Evolutionary conservation across 2,797 vertebrate genomes (phyloP).

Genomic region (Pempheris klunzingeri): DNA sequence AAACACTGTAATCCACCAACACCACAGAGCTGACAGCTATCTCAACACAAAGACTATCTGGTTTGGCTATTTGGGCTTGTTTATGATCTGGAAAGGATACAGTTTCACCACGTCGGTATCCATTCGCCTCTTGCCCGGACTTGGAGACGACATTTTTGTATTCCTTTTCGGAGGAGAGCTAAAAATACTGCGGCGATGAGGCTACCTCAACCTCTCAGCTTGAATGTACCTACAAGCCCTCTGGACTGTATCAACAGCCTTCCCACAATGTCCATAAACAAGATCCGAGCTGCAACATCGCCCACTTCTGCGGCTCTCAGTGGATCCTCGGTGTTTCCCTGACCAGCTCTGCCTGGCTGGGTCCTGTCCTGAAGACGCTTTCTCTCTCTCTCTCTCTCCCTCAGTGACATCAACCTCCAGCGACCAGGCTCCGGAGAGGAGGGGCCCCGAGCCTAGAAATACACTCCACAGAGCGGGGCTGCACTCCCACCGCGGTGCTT

Average conservation of each 20-base stretch:
- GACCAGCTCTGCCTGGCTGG: constrained; percentile 62
- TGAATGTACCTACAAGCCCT: constrained; percentile 49
- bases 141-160: constrained; percentile 95
- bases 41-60: constrained; percentile 13
- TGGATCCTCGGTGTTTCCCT: constrained; percentile 31
- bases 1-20: constrained; percentile 23
- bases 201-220: constrained; percentile 56
- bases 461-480: not conserved
- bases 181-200: constrained; percentile 71
- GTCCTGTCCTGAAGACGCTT: constrained; percentile 79
- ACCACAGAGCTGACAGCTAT: constrained; percentile 51
- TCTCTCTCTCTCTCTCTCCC: constrained; percentile 50
- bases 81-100: constrained; percentile 89
- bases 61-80: constrained; percentile 35
- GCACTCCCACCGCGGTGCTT: no score
- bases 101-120: constrained; percentile 99
- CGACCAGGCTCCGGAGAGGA: constrained; percentile 63
- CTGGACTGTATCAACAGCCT: constrained; percentile 65
- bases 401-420: constrained; percentile 76
- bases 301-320: constrained; percentile 62
- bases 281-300: constrained; percentile 69
- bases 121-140: constrained; percentile 98
- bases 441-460: constrained; percentile 62
- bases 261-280: constrained; percentile 69
- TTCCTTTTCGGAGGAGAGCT: constrained; percentile 82